Conservation (phyloP, 2,797 vertebrate species). For the Pithecia hirsuta region DNA sequence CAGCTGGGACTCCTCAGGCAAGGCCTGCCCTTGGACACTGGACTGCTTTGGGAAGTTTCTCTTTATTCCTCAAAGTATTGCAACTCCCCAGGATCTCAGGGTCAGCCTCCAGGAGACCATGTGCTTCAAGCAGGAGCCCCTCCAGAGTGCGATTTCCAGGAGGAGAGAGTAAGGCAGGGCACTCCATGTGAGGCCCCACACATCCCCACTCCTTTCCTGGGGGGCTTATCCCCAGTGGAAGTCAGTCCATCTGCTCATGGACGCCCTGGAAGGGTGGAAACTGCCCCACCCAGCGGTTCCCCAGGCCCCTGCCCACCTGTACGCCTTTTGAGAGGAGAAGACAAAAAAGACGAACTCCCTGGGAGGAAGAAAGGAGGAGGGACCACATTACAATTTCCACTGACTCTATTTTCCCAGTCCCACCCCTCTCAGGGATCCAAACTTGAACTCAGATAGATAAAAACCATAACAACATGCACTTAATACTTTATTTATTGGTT, state of each 20-base stretch:
- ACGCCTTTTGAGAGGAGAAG: background rate
- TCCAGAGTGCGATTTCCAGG: background rate
- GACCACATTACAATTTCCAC: background rate
- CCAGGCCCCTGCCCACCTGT: background rate
- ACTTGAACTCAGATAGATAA: background rate
- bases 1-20: background rate
- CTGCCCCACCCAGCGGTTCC: background rate
- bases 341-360: background rate
- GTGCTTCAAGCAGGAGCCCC: background rate
- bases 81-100: background rate
- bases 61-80: background rate
- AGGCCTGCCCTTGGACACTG: background rate
- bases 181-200: background rate
- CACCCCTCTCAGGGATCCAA: background rate
- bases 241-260: background rate
- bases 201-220: background rate
- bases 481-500: background rate
- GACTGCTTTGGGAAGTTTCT: background rate
- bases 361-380: background rate
- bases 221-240: background rate
- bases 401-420: background rate
- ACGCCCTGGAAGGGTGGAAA: background rate
- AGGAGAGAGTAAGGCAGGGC: background rate
- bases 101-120: background rate
- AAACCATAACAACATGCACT: background rate